A percentile compares a stretch with the other conserved stretches of the same genome.
Conservation (phyloP, 30 jellyfish, hydroid and myxozoan genomes). For the Aurelia aurita complex sp. Pacific region DNA sequence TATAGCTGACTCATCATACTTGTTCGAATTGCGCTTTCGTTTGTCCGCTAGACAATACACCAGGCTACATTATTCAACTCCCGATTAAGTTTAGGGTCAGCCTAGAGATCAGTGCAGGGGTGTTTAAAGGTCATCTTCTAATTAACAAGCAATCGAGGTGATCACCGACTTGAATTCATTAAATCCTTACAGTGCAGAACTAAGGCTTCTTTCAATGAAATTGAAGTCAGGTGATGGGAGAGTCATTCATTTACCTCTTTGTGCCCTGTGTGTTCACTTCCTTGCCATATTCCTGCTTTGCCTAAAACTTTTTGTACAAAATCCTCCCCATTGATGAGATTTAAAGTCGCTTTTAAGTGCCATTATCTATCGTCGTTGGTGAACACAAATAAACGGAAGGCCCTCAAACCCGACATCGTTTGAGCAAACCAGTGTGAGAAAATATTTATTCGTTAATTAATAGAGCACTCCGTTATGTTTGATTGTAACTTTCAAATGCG, state of each 20-base stretch:
- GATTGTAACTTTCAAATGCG: background rate
- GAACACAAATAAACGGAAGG: constrained; percentile 46
- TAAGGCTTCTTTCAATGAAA: too few relatives aligned
- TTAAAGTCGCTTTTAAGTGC: constrained; percentile 18
- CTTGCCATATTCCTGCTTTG: constrained; percentile 37
- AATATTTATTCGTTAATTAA: background rate
- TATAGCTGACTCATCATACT: too few relatives aligned
- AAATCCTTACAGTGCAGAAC: background rate
- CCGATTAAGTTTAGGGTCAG: background rate
- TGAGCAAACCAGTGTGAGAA: background rate
- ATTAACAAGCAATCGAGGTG: background rate
- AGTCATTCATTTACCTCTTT: background rate
- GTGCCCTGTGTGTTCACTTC: constrained; percentile 23
- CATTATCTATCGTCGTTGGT: constrained; percentile 10
- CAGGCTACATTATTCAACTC: too few relatives aligned
- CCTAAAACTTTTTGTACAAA: constrained; percentile 6
- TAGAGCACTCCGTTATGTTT: constrained; percentile 47
- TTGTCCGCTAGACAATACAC: too few relatives aligned
- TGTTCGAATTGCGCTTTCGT: too few relatives aligned
- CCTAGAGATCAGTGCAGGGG: background rate
- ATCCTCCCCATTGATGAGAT: constrained; percentile 14
- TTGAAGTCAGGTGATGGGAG: too few relatives aligned
- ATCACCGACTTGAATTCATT: background rate
- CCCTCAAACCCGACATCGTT: constrained; percentile 2
- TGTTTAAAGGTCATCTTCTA: background rate